Conservation (phyloP, 2,888 invertebrate genomes). For the Synanthedon vespiformis region DNA sequence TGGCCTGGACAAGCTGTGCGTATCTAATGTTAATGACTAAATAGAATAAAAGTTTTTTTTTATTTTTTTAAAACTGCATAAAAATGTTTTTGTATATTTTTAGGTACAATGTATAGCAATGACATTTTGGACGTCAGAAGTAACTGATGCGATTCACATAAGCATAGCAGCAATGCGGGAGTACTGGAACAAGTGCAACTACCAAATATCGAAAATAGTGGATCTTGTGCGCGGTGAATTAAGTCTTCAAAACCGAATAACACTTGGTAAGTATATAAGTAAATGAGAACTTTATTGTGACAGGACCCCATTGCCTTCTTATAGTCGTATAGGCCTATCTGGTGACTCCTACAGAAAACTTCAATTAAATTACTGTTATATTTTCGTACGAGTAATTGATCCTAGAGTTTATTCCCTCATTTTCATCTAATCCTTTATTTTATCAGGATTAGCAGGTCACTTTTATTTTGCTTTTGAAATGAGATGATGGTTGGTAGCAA, state of each 20-base stretch:
- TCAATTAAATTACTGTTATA: too few species aligned
- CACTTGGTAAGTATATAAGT: slow-evolving; percentile 71
- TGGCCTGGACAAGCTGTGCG: slow-evolving; percentile 93
- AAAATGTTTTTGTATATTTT: background rate
- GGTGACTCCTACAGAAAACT: too few species aligned
- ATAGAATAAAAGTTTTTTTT: background rate
- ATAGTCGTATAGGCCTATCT: too few species aligned
- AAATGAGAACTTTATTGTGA: background rate
- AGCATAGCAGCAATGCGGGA: slow-evolving; percentile 66
- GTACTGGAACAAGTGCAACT: slow-evolving; percentile 79
- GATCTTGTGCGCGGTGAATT: slow-evolving; percentile 88
- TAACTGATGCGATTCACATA: slow-evolving; percentile 80
- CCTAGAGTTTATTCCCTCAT: too few species aligned
- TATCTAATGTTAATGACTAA: slow-evolving; percentile 1
- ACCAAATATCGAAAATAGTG: slow-evolving; percentile 85
- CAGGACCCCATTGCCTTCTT: too few species aligned
- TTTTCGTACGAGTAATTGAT: too few species aligned
- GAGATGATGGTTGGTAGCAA: too few species aligned
- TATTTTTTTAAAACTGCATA: background rate
- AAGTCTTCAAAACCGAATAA: slow-evolving; percentile 87
- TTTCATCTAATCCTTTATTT: too few species aligned
- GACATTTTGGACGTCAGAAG: slow-evolving; percentile 91
- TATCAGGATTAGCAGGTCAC: too few species aligned
- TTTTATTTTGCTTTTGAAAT: too few species aligned
- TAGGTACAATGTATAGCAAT: slow-evolving; percentile 84